Evolutionary conservation across 2,113 vertebrate species (phyloP).

Genomic region (Chaetura pelagica): DNA sequence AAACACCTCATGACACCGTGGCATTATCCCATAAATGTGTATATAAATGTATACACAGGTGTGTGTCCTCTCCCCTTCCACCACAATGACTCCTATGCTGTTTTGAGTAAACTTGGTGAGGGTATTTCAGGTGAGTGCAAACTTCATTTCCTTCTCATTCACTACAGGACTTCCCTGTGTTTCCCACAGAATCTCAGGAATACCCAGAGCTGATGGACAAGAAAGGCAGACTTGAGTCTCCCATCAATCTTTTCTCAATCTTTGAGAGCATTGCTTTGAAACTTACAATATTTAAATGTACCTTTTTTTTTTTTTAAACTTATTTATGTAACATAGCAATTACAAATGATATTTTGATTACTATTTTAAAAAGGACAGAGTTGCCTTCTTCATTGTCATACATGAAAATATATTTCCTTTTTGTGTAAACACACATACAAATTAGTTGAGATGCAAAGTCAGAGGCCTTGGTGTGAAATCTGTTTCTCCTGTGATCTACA

Average conservation of each 20-base stretch:
- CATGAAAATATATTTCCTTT: background rate
- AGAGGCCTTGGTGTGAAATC: background rate
- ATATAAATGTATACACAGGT: too few species aligned
- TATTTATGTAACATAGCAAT: background rate
- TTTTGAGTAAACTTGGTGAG: background rate
- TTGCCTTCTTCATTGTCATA: background rate
- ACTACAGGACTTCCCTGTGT: background rate
- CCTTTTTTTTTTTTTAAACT: background rate
- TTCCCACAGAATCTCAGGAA: background rate
- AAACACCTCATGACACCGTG: background rate
- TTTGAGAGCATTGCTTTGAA: background rate
- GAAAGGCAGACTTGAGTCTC: background rate
- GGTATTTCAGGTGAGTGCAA: background rate
- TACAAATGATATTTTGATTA: background rate
- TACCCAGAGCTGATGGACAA: background rate
- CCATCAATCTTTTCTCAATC: background rate
- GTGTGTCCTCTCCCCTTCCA: background rate
- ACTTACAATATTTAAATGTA: background rate
- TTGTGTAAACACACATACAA: background rate
- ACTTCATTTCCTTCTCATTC: background rate
- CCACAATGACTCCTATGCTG: background rate
- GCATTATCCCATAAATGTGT: accelerated
- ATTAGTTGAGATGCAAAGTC: background rate
- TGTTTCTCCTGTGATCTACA: background rate
- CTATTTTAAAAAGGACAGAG: background rate